A percentile compares a stretch with the other conserved stretches of the same genome.
Conservation (phyloP, 2,113 vertebrate species). For the Cyphomyrus discorhynchus region DNA sequence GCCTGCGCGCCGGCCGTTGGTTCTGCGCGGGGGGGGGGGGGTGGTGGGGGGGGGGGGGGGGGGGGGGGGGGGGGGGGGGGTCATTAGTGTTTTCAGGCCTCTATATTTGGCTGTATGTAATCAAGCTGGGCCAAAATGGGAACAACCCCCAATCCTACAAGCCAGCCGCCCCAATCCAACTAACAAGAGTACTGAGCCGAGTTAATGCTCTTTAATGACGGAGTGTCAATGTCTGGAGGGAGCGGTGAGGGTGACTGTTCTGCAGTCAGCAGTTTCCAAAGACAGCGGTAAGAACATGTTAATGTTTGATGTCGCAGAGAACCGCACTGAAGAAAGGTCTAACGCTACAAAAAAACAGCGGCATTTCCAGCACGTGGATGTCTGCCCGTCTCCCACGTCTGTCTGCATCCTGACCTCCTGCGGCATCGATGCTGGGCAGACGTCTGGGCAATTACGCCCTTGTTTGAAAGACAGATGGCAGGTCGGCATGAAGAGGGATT, state of each 20-base stretch:
- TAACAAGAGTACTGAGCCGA: background rate
- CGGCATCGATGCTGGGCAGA: background rate
- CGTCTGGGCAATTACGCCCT: background rate
- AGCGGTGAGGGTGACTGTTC: background rate
- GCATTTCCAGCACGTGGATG: background rate
- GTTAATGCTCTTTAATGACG: background rate
- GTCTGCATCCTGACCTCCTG: background rate
- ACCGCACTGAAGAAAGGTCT: background rate
- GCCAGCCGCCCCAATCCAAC: background rate
- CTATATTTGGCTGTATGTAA: background rate
- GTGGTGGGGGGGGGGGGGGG: too few species aligned
- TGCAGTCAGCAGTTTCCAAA: background rate
- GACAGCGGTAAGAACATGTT: background rate
- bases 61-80: background rate
- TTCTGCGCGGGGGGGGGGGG: too few species aligned
- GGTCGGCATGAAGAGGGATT: background rate
- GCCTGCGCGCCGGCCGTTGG: too few species aligned
- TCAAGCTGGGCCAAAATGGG: background rate
- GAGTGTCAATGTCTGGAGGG: background rate
- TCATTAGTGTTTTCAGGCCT: background rate
- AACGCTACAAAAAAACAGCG: background rate
- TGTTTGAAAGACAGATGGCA: background rate
- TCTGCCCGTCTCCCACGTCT: background rate
- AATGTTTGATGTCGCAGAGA: background rate
- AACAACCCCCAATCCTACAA: background rate